Evolutionary conservation across 2,113 vertebrate genomes (phyloP), one percentile per base, ranked within the genome.

Genomic region (Gracilinanus agilis): DNA sequence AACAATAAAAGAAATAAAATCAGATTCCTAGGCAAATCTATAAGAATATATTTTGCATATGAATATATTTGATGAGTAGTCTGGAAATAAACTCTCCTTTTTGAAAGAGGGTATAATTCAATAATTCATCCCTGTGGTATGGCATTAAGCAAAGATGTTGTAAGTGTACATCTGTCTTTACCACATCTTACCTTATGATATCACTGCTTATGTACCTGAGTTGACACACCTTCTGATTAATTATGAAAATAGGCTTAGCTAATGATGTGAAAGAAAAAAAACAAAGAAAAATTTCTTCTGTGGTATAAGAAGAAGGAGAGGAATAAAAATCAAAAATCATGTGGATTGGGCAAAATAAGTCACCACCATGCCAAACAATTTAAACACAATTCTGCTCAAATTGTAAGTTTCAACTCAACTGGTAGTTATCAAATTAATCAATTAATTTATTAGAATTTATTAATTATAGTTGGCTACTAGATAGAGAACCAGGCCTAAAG

Each of bases 191-290:
- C 61, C 29, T 67, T 67, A 67, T 67, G 61, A 67, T 10, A 34
- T 75, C 34, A n/a, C 34, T 67, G 61, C 27, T 94, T 83, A 61
- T 34, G 34, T 13, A 95, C 83, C 25, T 49, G 19, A 3, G 75
- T 0, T 95, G 90, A 75, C 3, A 61, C 89, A 13, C 29, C 89
- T 96, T 94, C 55, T 92, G 89, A 92, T 90, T 92, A 95, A 83
- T 92, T 2, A 40, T 6, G 0, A 6, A 75, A 89, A 44, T 93
- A 9, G 1, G 88, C 19, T 88, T 19, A 91, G 91, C 54, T 88
- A 19, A 94, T 92, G 90, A 93, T 54, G 40, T 75, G 29, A n/a
- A 75, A 75, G 61, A 90, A 90, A 88, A 29, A 34, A 92, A 88
- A 54, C 94, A 24, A 13, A 92, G 2, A 53, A 90, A 54, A 27